Percentiles rank a stretch among this genome's conserved stretches.
These are phyloP conservation scores for Aproaerema taeniolella DNA, from an alignment of 2,888 invertebrate genomes.

Conservation along the genomic window DNA sequence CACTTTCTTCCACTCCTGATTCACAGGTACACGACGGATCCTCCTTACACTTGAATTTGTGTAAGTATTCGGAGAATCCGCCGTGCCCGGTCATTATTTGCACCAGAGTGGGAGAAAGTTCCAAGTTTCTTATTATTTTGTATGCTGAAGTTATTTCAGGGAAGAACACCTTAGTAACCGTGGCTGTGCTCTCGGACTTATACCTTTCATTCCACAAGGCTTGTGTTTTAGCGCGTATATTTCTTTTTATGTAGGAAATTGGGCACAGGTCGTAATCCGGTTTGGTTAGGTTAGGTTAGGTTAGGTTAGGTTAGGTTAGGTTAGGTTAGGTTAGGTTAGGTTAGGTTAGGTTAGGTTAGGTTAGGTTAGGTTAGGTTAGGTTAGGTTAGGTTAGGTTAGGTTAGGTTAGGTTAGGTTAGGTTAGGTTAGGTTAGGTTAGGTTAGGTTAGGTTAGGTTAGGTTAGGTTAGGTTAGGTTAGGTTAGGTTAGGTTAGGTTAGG, in stretches of 20 bases:
- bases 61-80: too few relatives aligned
- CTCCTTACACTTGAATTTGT: too few relatives aligned
- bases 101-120: too few relatives aligned
- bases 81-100: too few relatives aligned
- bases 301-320: conserved; percentile 6
- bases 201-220: too few relatives aligned
- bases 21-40: too few relatives aligned
- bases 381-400: conserved; percentile 4
- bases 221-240: too few relatives aligned
- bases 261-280: conserved; percentile 1
- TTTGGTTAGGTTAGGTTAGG: conserved; percentile 10
- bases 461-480: neutral
- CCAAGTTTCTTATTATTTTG: too few relatives aligned
- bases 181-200: neutral
- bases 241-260: too few relatives aligned
- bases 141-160: conserved; percentile 9
- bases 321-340: conserved; percentile 4
- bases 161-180: conserved; percentile 6
- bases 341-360: conserved; percentile 4
- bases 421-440: conserved; percentile 4
- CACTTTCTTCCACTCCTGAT: too few relatives aligned
- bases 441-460: neutral
- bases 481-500: conserved; percentile 2
- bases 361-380: conserved; percentile 4
- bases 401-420: conserved; percentile 4